These are phyloP conservation scores for Thalassarche chlororhynchos DNA, from an alignment of 2,113 vertebrate species.

Conservation along the genomic window DNA sequence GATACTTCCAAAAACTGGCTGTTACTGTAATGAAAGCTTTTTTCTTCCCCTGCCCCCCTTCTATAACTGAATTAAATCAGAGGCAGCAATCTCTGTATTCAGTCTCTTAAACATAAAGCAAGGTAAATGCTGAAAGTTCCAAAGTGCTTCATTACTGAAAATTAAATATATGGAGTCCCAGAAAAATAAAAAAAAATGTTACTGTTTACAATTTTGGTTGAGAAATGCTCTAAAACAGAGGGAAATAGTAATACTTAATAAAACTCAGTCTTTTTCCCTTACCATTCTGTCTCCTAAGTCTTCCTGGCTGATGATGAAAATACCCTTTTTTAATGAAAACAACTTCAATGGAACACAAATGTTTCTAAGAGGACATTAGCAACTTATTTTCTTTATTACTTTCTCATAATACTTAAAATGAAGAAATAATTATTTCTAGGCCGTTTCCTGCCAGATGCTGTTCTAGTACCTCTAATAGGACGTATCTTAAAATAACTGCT, in stretches of 20 bases:
- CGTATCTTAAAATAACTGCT: slow-evolving; percentile 50
- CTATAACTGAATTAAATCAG: not conserved
- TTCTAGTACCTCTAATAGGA: slow-evolving; percentile 46
- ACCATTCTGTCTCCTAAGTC: not conserved
- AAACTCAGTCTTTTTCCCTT: not conserved
- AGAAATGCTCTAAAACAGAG: not conserved
- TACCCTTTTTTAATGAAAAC: not conserved
- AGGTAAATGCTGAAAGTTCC: not conserved
- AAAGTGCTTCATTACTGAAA: not conserved
- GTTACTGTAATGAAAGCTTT: not conserved
- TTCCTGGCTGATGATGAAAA: not conserved
- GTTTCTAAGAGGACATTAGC: slow-evolving; percentile 1
- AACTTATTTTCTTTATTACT: slow-evolving; percentile 38
- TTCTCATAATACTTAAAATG: slow-evolving; percentile 23
- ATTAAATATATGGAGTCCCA: not conserved
- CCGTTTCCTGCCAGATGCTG: slow-evolving; percentile 51
- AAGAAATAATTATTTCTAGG: slow-evolving; percentile 54
- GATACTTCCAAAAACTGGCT: not conserved
- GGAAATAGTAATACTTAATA: not conserved
- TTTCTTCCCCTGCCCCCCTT: no score
- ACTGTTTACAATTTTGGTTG: not conserved
- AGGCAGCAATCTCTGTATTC: not conserved
- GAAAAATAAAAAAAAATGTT: not conserved
- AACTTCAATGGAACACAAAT: not conserved
- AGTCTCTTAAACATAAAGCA: not conserved